Conservation (phyloP, 2,797 vertebrate genomes). For the Ptychadena robeensis region DNA sequence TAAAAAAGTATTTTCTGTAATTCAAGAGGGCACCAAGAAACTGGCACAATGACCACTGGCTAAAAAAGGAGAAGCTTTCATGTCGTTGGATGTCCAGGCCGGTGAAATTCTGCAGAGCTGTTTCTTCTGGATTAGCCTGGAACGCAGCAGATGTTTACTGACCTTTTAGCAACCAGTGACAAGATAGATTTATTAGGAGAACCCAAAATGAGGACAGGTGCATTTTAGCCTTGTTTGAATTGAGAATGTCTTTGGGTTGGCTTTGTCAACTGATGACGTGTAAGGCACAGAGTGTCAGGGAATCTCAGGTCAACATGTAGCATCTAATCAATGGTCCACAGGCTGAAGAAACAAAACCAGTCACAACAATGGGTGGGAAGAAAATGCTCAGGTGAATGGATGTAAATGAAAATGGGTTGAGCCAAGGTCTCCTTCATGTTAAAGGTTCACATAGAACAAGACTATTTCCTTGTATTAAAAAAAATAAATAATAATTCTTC, state of each 20-base stretch:
- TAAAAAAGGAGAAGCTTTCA: background rate
- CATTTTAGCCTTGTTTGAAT: constrained; percentile 12
- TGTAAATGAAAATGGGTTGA: background rate
- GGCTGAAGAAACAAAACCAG: constrained; percentile 1
- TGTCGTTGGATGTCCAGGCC: constrained; percentile 16
- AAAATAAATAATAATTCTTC: background rate
- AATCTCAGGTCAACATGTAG: background rate
- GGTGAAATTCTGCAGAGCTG: constrained; percentile 19
- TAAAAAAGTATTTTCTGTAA: background rate
- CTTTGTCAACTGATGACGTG: background rate
- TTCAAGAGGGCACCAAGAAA: background rate
- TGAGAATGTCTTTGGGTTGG: constrained; percentile 11
- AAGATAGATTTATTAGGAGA: constrained; percentile 40
- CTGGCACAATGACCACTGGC: background rate
- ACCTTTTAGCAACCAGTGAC: constrained; percentile 35
- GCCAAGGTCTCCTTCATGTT: background rate
- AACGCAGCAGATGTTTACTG: constrained; percentile 36
- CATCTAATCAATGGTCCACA: background rate
- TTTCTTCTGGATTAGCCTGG: constrained; percentile 30
- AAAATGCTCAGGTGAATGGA: constrained; percentile 24
- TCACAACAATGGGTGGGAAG: background rate
- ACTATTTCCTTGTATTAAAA: constrained; percentile 14
- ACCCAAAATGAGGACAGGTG: constrained; percentile 14
- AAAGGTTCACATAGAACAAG: constrained; percentile 4
- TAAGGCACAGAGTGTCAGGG: background rate